Percentiles rank a stretch among this genome's conserved stretches.
Evolutionary conservation across 2,888 invertebrate species (phyloP).

Genomic region (Romanomermis culicivorax): DNA sequence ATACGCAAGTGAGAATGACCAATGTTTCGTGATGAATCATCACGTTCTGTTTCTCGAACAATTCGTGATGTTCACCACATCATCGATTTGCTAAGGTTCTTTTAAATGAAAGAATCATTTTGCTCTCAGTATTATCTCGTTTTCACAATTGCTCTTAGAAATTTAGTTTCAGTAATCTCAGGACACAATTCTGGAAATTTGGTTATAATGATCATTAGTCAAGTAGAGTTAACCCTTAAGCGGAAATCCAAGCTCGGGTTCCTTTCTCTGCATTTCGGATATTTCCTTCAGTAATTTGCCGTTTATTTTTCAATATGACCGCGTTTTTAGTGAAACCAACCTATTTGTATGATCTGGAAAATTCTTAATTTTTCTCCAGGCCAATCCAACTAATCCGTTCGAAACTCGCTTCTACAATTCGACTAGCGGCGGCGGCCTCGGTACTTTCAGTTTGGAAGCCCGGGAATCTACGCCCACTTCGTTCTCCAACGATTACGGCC

Average conservation of each 20-base stretch:
- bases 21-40: background rate
- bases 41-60: background rate
- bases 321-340: no score
- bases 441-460: background rate
- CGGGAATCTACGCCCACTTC: background rate
- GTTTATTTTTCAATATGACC: no score
- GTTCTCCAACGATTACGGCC: background rate
- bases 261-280: no score
- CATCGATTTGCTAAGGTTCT: no score
- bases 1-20: slow-evolving; percentile 46
- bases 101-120: no score
- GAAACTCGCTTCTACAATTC: background rate
- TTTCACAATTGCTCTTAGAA: background rate
- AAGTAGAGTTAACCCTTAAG: no score
- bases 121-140: background rate
- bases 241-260: no score
- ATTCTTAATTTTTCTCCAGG: background rate
- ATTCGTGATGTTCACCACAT: no score
- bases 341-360: background rate
- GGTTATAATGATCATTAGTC: no score
- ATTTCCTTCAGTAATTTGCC: no score
- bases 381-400: background rate
- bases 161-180: no score
- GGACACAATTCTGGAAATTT: no score
- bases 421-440: background rate